Evolutionary conservation across 2,113 vertebrate genomes (phyloP).

Genomic region (Mesembrinibis cayennensis): DNA sequence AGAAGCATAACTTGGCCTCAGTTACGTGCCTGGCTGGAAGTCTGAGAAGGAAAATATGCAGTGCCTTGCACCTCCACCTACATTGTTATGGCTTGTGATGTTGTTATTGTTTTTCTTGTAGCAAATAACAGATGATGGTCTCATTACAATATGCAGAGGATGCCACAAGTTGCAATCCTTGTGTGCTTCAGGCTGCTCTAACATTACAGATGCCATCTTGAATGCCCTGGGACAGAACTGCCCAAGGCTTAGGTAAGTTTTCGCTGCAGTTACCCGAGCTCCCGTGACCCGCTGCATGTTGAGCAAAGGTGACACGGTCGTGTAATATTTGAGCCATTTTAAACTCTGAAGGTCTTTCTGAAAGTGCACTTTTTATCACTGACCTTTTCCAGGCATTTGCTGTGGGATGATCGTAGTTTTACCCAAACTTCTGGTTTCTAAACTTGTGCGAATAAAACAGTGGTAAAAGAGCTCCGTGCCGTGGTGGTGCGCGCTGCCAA

Average conservation of each 20-base stretch:
- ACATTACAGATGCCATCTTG: conserved; percentile 96
- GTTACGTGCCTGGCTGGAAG: neutral
- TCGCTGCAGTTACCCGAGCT: accelerated
- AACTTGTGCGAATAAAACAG: neutral
- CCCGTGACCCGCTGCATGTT: accelerated
- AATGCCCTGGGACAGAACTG: conserved; percentile 97
- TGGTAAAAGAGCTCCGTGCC: neutral
- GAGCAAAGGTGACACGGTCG: accelerated
- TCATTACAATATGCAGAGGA: conserved; percentile 97
- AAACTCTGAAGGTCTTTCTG: neutral
- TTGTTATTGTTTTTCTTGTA: conserved; percentile 61
- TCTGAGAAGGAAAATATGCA: neutral
- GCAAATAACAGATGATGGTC: conserved; percentile 98
- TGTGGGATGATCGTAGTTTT: accelerated
- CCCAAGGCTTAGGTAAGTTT: conserved; percentile 87
- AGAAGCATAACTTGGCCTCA: neutral
- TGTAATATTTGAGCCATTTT: accelerated
- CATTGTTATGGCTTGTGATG: neutral
- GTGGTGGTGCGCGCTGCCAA: neutral
- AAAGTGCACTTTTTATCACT: neutral
- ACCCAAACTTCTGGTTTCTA: neutral
- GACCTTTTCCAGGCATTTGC: neutral
- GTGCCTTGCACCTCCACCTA: neutral
- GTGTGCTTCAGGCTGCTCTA: conserved; percentile 95
- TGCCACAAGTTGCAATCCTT: conserved; percentile 96